These are phyloP conservation scores for Otis tarda DNA, from an alignment of 2,113 vertebrate species.

Conservation along the genomic window DNA sequence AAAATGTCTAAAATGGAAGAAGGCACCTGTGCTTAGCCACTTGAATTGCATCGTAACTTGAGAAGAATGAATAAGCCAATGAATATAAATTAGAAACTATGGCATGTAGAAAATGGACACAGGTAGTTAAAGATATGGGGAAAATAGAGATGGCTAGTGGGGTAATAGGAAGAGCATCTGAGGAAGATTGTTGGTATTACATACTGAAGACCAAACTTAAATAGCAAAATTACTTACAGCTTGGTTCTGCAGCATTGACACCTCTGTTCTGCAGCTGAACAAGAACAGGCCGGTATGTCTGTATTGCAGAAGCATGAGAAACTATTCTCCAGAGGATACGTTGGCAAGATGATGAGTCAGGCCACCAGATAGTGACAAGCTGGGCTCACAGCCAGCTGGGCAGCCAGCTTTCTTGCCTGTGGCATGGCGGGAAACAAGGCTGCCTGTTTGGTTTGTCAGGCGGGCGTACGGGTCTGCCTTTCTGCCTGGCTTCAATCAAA, in stretches of 20 bases:
- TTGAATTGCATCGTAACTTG: neutral
- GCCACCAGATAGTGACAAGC: neutral
- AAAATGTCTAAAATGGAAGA: neutral
- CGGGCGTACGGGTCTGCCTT: neutral
- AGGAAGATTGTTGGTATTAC: neutral
- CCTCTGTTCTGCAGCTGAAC: neutral
- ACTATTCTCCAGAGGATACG: neutral
- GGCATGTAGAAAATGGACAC: neutral
- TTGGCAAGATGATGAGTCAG: constrained; percentile 44
- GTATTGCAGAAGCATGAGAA: neutral
- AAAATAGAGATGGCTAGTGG: neutral
- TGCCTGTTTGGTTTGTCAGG: neutral
- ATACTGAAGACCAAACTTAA: neutral
- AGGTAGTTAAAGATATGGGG: neutral
- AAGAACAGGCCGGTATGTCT: neutral
- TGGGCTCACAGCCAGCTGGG: neutral
- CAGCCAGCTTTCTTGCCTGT: neutral
- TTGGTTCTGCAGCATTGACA: neutral
- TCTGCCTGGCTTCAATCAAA: constrained; percentile 3
- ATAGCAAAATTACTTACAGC: neutral
- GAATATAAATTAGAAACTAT: neutral
- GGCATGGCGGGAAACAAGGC: neutral
- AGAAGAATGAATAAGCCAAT: neutral
- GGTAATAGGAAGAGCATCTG: neutral
- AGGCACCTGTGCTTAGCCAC: neutral